Evolutionary conservation across 2,113 vertebrate genomes (phyloP), one percentile per base, ranked within the genome.

Genomic region (Perca fluviatilis): DNA sequence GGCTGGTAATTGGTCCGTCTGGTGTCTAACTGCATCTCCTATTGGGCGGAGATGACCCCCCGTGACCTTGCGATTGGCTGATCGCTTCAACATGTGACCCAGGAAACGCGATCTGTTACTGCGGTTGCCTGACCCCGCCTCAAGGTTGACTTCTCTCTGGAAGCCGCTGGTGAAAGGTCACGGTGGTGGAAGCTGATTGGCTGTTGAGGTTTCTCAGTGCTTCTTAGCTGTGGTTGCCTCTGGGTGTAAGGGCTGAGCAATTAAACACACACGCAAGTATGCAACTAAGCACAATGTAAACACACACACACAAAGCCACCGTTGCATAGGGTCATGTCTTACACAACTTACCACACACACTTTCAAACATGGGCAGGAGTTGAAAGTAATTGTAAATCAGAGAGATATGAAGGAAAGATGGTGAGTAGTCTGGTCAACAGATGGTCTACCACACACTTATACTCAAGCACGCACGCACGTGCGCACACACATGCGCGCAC

Each of bases 81-180:
- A 95, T 96, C 13, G 93, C 92, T 95, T 94, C 86, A 92, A 93
- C 91, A 91, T 95, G 92, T 94, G 94, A 96, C 96, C 95, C 81
- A 78, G 82, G 91, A 92, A 93, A 94, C 79, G 43, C 70, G 89
- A 95, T 96, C 92, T 86, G 83, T 90, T 79, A 63, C 76, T 56
- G 80, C 57, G 92, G 95, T 91, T 83, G 83, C 81, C 83, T 75
- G 93, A 90, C 93, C 89, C 85, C 63, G 36, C 89, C 90, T 91
- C 91, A 93, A 95, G 94, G 94, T 95, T 86, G 91, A 84, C 71
- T 92, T 83, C 72, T 88, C 73, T 74, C 79, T 89, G 85, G 85
- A 91, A 93, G 93, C 92, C 81, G 15, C 46, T 13, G 82, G 83
- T 84, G 83, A 87, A 79, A 90, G 90, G 88, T 92, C 83, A 49